Percentiles rank a stretch among this genome's conserved stretches.
Conservation (phyloP, 2,113 vertebrate genomes). For the Oriolus oriolus region DNA sequence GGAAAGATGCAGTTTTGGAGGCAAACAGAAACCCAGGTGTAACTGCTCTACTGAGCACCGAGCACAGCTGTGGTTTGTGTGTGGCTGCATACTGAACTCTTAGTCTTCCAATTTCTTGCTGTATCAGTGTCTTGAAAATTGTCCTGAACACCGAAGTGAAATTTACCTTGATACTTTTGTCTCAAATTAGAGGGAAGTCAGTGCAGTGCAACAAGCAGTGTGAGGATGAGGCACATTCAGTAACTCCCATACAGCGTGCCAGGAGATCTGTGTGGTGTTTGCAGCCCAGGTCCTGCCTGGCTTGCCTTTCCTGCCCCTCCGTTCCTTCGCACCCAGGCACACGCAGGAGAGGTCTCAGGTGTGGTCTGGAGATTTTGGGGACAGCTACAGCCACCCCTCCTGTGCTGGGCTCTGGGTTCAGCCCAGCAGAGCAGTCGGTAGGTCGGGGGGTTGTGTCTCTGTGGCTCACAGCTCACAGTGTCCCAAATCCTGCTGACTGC, state of each 20-base stretch:
- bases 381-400: background rate
- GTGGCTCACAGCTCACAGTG: background rate
- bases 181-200: background rate
- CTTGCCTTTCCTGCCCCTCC: background rate
- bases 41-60: background rate
- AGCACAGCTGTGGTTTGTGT: background rate
- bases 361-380: background rate
- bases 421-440: background rate
- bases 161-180: background rate
- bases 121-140: background rate
- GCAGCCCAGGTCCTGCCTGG: background rate
- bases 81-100: background rate
- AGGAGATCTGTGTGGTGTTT: background rate
- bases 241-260: background rate
- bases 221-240: background rate
- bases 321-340: background rate
- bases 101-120: background rate
- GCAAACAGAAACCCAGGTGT: background rate
- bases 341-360: background rate
- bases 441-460: background rate
- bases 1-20: background rate
- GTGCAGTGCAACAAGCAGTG: background rate
- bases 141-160: background rate
- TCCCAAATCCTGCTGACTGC: background rate
- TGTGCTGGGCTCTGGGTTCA: background rate